Conservation (phyloP, 1,140 invertebrate genomes). For the Drosophila erecta region DNA sequence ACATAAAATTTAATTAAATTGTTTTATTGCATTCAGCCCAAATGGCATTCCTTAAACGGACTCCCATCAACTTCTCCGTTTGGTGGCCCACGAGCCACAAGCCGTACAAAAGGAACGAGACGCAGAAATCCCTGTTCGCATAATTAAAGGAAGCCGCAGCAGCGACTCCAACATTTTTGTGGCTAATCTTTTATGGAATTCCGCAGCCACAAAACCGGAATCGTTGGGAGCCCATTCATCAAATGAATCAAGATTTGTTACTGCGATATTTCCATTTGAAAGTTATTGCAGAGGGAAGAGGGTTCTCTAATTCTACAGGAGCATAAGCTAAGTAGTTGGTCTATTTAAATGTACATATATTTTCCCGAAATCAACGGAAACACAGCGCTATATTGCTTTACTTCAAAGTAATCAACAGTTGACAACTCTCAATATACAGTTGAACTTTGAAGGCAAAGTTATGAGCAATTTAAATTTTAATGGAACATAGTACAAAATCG, state of each 20-base stretch:
- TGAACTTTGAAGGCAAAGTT: conserved; percentile 21
- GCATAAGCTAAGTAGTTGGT: too few relatives aligned
- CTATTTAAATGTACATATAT: background rate
- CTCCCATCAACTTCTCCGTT: conserved; percentile 22
- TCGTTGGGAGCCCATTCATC: conserved; percentile 19
- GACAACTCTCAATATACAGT: conserved; percentile 24
- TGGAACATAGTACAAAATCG: conserved; percentile 30
- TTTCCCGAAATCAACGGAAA: background rate
- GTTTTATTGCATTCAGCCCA: conserved; percentile 65
- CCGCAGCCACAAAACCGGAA: conserved; percentile 9
- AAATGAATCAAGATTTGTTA: conserved; percentile 27
- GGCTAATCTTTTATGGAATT: conserved; percentile 67
- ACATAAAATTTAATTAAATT: conserved; percentile 77
- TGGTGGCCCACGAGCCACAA: background rate
- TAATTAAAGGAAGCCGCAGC: conserved; percentile 54
- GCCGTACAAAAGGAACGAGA: conserved; percentile 30
- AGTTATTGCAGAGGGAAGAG: too few relatives aligned
- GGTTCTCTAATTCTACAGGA: too few relatives aligned
- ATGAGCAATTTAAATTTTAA: conserved; percentile 12
- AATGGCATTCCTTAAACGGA: conserved; percentile 54
- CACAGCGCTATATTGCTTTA: too few relatives aligned
- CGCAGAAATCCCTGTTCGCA: conserved; percentile 47
- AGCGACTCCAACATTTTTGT: conserved; percentile 45
- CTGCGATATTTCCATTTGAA: conserved; percentile 2
- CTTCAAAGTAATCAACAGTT: background rate